These are phyloP conservation scores for Eilema sororculum DNA, from an alignment of 2,888 invertebrate genomes.

Conservation along the genomic window DNA sequence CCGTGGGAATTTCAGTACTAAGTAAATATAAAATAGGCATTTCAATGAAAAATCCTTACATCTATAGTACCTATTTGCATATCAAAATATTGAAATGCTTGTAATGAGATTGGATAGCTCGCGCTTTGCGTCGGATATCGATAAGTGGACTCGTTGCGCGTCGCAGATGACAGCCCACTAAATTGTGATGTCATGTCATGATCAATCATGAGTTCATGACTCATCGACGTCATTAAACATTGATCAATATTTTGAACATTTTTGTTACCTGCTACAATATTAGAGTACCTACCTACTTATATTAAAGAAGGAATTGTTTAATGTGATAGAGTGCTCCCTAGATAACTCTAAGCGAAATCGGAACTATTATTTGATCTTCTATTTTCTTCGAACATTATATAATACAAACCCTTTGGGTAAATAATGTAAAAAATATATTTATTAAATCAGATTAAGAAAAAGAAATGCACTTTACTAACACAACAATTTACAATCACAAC, in stretches of 20 bases:
- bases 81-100: conserved; percentile 19
- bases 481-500: no score
- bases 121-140: conserved; percentile 44
- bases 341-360: no score
- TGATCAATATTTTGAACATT: conserved; percentile 22
- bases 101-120: conserved; percentile 37
- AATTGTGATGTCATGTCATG: conserved; percentile 44
- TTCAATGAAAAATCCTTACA: conserved; percentile 12
- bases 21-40: neutral
- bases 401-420: no score
- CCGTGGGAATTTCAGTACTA: neutral
- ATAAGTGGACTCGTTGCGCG: conserved; percentile 46
- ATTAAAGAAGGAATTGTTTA: no score
- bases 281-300: neutral
- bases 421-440: no score
- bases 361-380: no score
- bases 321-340: no score
- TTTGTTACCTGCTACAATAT: neutral
- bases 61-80: conserved; percentile 13
- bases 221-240: conserved; percentile 35
- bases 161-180: conserved; percentile 36
- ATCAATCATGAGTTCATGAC: no score
- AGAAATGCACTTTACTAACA: no score
- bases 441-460: no score
- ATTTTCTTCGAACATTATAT: no score